Percentiles rank a stretch among this genome's conserved stretches.
Evolutionary conservation across 2,113 vertebrate genomes (phyloP).

Genomic region (Gambusia affinis): DNA sequence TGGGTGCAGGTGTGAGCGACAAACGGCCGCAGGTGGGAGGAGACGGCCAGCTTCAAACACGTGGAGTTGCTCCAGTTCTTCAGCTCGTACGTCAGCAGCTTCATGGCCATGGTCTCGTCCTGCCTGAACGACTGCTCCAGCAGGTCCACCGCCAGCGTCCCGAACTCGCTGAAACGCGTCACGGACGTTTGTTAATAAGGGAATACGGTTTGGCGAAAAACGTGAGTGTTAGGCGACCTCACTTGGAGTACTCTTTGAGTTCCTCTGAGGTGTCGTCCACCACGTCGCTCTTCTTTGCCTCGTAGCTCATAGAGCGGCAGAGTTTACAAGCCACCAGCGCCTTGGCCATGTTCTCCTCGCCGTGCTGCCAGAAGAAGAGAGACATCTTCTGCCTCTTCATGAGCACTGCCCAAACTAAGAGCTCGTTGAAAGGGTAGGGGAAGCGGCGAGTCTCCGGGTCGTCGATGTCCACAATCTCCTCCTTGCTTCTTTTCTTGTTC

Average conservation of each 20-base stretch:
- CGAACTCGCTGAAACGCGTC: slow-evolving; percentile 88
- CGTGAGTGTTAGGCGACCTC: slow-evolving; percentile 32
- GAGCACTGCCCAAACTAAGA: slow-evolving; percentile 96
- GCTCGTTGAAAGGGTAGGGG: slow-evolving; percentile 96
- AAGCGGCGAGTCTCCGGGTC: slow-evolving; percentile 96
- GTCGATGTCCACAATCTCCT: slow-evolving; percentile 97
- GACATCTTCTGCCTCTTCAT: slow-evolving; percentile 99
- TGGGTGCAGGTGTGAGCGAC: slow-evolving; percentile 98
- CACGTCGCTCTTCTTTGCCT: slow-evolving; percentile 97
- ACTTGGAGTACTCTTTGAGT: slow-evolving; percentile 96
- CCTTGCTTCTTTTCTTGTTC: slow-evolving; percentile 94
- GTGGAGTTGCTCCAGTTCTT: slow-evolving; percentile 99
- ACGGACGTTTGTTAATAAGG: neutral
- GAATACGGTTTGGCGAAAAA: neutral
- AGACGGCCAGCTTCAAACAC: slow-evolving; percentile 96
- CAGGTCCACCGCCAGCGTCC: slow-evolving; percentile 93
- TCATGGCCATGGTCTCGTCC: slow-evolving; percentile 99
- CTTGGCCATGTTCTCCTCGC: slow-evolving; percentile 98
- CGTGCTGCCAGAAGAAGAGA: slow-evolving; percentile 98
- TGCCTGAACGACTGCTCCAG: slow-evolving; percentile 97
- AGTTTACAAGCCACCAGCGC: slow-evolving; percentile 97
- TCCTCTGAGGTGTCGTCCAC: slow-evolving; percentile 97
- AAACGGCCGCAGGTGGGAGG: slow-evolving; percentile 92
- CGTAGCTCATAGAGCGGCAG: slow-evolving; percentile 94
- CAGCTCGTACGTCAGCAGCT: slow-evolving; percentile 95